Evolutionary conservation across 2,797 vertebrate species (phyloP), one percentile per base, ranked within the genome.

Genomic region (Crax fasciolata): DNA sequence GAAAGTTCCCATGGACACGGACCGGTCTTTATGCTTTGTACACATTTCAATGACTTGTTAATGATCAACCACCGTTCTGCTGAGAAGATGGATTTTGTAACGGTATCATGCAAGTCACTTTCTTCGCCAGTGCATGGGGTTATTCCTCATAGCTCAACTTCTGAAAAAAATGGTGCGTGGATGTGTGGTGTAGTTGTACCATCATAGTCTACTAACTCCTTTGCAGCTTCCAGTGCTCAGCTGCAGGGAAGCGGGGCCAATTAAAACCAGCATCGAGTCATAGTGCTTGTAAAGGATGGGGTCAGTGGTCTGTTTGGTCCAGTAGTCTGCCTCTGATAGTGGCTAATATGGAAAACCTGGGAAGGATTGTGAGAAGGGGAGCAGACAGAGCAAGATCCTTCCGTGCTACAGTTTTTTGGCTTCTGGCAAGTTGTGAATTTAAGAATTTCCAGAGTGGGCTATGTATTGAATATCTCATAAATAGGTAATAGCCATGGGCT

Each of bases 1-100:
- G 90, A 95, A 96, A 96, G 54, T 81, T 93, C 94, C 95, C 89
- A 94, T 79, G 87, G 72, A 96, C 46, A 68, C 85, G 75, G 89
- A 95, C 93, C 91, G 83, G 81, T 91, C 84, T 75, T 87, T 51
- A 46, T 88, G 79, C 93, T 90, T 89, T 88, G 89, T 86, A 94
- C 91, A 72, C 85, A 27, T 84, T 95, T 92, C 91, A 88, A 91
- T 95, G 89, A 65, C 30, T 49, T 81, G 84, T 96, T 97, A 96
- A 95, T 93, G 58, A 93, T 93, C 85, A 97, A 84, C 96, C n/a
- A 41, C 54, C 24, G 18, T 21, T 91, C 43, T 66, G 58, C 43
- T 2, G 4, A 55, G 58, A 91, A 81, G 85, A 96, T 73, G 24
- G 81, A 82, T 92, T 83, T 78, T 65, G 57, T 38, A 14, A 72